Percentiles rank a stretch among this genome's conserved stretches.
Conservation (phyloP, 2,797 vertebrate species). For the Erithacus rubecula region DNA sequence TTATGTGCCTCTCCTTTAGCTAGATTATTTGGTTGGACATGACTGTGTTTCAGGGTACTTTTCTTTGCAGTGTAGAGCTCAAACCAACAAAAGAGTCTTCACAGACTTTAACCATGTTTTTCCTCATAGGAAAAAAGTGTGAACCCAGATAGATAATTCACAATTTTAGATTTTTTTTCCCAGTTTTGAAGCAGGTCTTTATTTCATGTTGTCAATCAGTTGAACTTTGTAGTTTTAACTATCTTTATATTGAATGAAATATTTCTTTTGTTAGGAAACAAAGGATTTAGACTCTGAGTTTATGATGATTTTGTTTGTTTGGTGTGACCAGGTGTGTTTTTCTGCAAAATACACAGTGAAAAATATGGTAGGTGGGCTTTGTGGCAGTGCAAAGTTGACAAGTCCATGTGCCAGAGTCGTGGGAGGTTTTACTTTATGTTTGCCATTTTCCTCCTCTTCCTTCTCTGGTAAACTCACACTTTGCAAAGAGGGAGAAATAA, state of each 20-base stretch:
- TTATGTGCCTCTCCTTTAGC: background rate
- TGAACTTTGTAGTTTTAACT: background rate
- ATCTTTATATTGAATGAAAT: background rate
- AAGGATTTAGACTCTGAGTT: background rate
- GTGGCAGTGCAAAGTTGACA: background rate
- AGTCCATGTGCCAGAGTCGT: background rate
- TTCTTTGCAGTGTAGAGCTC: background rate
- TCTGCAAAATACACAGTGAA: background rate
- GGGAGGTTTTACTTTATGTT: background rate
- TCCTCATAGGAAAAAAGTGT: background rate
- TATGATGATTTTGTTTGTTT: background rate
- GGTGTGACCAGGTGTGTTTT: background rate
- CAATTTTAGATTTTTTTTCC: background rate
- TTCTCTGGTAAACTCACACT: background rate
- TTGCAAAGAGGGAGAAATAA: background rate
- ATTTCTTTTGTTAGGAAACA: background rate
- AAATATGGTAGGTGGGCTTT: background rate
- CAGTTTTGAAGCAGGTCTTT: background rate
- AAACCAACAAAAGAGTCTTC: background rate
- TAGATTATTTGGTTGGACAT: background rate
- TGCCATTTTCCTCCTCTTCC: background rate
- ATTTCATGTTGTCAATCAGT: background rate
- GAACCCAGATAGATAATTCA: background rate
- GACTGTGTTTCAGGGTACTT: background rate
- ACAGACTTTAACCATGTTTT: background rate